Conservation (phyloP, 2,888 invertebrate genomes). For the Hemicrepidius hirtus region DNA sequence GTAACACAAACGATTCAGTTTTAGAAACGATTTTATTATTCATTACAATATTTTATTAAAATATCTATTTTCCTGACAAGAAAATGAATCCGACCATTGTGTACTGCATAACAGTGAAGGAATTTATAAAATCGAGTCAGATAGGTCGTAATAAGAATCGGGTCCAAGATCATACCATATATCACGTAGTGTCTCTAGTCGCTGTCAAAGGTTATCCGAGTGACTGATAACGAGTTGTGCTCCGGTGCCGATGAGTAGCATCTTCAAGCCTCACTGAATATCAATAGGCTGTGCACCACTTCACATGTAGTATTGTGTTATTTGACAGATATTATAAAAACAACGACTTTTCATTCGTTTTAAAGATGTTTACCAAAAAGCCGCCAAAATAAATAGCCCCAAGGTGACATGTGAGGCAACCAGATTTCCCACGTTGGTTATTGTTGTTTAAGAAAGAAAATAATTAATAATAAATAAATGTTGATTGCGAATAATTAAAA, state of each 20-base stretch:
- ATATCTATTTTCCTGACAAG: too few species aligned
- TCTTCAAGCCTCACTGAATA: constrained; percentile 60
- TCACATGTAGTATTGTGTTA: constrained; percentile 36
- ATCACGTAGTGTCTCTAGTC: constrained; percentile 44
- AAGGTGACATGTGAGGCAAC: not conserved
- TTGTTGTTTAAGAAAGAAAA: too few species aligned
- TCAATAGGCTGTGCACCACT: constrained; percentile 58
- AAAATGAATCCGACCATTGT: not conserved
- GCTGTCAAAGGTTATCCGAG: constrained; percentile 55
- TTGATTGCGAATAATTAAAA: too few species aligned
- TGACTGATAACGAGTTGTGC: constrained; percentile 51
- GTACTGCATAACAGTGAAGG: constrained; percentile 3
- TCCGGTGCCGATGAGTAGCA: constrained; percentile 52
- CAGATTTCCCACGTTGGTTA: too few species aligned
- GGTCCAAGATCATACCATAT: constrained; percentile 47
- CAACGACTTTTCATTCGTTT: constrained; percentile 13
- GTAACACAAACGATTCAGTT: too few species aligned
- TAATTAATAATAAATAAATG: too few species aligned
- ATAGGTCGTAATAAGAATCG: constrained; percentile 43
- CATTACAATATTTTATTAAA: too few species aligned
- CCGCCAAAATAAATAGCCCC: not conserved
- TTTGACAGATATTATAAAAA: constrained; percentile 37
- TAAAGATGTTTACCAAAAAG: constrained; percentile 8
- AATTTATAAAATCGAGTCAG: constrained; percentile 23
- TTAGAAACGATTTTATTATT: too few species aligned